Conservation (phyloP, 2,888 invertebrate genomes). For the Melinopterus prodromus region DNA sequence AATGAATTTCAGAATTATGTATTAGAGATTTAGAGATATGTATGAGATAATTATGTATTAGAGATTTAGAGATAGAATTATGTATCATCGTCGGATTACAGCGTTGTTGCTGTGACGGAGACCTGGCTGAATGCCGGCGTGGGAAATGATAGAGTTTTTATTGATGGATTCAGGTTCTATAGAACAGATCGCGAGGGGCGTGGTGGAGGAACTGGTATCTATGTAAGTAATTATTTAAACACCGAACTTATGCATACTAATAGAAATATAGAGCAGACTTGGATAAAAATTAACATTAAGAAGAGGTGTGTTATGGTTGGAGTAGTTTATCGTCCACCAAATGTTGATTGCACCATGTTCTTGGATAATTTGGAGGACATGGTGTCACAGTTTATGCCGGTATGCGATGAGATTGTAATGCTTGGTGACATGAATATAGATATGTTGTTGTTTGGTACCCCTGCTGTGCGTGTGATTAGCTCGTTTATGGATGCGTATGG, state of each 20-base stretch:
- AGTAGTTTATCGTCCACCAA: constrained; percentile 22
- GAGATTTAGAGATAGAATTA: too few relatives aligned
- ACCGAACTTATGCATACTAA: background rate
- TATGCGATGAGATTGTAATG: background rate
- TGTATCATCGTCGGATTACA: background rate
- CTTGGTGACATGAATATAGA: background rate
- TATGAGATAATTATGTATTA: too few relatives aligned
- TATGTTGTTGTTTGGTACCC: background rate
- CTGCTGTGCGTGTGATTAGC: background rate
- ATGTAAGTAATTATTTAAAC: constrained; percentile 17
- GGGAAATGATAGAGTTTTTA: background rate
- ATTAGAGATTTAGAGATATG: too few relatives aligned
- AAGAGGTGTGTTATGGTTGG: background rate
- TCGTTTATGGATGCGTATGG: background rate
- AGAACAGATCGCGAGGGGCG: background rate
- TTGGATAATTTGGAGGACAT: constrained; percentile 1
- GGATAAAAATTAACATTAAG: constrained; percentile 6
- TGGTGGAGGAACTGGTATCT: constrained; percentile 4
- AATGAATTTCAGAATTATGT: background rate
- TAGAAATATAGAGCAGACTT: constrained; percentile 16
- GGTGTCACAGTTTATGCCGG: background rate
- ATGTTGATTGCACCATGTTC: constrained; percentile 7
- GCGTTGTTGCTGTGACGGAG: background rate
- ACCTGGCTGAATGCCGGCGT: background rate
- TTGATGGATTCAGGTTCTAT: background rate